Conservation (phyloP, 35 echinoderm and acorn worm species). For the Ptychodera flava region DNA sequence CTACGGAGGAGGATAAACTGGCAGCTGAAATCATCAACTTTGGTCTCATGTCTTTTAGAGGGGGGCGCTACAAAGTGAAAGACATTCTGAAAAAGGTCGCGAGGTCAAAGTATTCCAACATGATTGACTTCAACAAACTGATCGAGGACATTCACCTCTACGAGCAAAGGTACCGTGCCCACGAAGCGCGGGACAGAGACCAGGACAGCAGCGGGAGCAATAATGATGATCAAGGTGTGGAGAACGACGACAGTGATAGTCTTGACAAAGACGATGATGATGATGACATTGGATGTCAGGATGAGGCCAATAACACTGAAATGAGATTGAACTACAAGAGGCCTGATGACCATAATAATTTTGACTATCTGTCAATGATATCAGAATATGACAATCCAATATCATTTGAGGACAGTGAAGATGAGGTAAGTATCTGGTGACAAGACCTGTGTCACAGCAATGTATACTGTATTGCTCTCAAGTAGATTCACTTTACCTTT, state of each 20-base stretch:
- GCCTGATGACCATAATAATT: not conserved
- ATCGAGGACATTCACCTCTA: not conserved
- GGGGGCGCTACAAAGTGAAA: not conserved
- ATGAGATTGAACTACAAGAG: not conserved
- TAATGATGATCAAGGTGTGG: not conserved
- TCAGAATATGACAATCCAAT: not conserved
- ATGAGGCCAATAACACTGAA: not conserved
- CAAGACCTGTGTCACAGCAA: too few species aligned
- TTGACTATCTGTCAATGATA: not conserved
- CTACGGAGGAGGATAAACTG: not conserved
- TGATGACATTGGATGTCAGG: not conserved
- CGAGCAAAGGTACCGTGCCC: not conserved
- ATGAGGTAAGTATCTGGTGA: not conserved
- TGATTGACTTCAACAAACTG: not conserved
- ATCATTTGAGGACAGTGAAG: not conserved
- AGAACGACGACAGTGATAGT: not conserved
- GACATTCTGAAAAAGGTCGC: not conserved
- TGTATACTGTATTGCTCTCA: too few species aligned
- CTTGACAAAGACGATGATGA: not conserved
- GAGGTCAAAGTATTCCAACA: not conserved
- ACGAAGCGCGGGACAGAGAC: not conserved
- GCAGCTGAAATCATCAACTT: not conserved
- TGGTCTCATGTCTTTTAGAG: not conserved
- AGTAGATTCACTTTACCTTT: too few species aligned
- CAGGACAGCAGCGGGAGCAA: not conserved